Base-by-base conservation (phyloP, 37 sponge, comb jelly and placozoan species). In the Diacarnus erythraeanus region DNA sequence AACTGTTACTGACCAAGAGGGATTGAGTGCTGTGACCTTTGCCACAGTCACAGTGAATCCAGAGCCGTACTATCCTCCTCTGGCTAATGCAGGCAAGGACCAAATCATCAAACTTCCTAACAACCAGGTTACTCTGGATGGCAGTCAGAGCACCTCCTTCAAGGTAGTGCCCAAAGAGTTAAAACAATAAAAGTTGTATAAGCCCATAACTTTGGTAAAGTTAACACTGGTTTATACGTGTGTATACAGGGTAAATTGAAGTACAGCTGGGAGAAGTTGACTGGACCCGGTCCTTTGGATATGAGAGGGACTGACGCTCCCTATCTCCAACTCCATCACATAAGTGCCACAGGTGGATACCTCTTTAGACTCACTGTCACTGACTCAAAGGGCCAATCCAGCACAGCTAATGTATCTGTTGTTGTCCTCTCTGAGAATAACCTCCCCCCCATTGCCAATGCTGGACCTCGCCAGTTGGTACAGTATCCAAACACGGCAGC, bases 1-100 rank as follows among this genome's bases (percentile, higher is more conserved):
- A 70, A 89, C 83, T 23, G 90, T 89, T 65, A 89, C 90, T 38
- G 94, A 93, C 63, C 23, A 29, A 17, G 71, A 83, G 15, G 94
- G 94, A 37, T 80, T 70, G 1, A 39, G 41, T 9, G 54, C 75
- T 5, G 56, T 38, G 20, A 59, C 77, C 2, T 22, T 1, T 59
- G 87, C 78, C 25, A 64, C 74, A 69, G 64, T 93, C 27, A 86
- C 86, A 4, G 90, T 93, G 8, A 25, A 36, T 15, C 87, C 87
- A 3, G 83, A 71, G 34, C 42, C 57, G 2, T 89, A 93, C 77
- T 76, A 89, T 75, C 90, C 90, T 37, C 94, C 94, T 23, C 54
- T n/a, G 1, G 94, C 94, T 64, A 74, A 78, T 8, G 77, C 90
- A 25, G 88, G 88, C 9, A 47, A 37, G 6, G 30, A 47, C 36